These are phyloP conservation scores for Choloepus didactylus DNA, from an alignment of 2,797 vertebrate genomes.

Conservation along the genomic window DNA sequence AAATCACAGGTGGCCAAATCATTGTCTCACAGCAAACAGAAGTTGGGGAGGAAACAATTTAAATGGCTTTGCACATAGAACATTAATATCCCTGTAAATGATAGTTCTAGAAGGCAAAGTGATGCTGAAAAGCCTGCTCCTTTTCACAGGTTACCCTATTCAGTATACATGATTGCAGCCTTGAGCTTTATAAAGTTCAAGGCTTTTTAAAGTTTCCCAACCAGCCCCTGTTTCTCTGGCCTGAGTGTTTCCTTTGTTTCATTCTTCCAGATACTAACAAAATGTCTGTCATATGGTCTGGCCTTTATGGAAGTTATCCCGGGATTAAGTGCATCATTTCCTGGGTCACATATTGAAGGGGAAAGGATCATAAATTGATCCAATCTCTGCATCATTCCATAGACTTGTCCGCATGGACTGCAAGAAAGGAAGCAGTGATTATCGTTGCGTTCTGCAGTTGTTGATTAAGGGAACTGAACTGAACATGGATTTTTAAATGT, in stretches of 20 bases:
- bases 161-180: not conserved
- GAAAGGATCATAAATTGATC: rapidly evolving
- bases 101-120: not conserved
- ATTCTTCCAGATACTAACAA: not conserved
- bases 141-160: not conserved
- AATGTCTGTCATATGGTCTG: not conserved
- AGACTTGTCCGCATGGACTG: not conserved
- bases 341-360: not conserved
- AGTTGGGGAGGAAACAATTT: not conserved
- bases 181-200: not conserved
- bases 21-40: not conserved
- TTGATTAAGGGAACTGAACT: not conserved
- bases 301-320: not conserved
- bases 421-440: not conserved
- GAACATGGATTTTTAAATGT: not conserved
- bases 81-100: not conserved
- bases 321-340: not conserved
- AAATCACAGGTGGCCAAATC: not conserved
- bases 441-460: not conserved
- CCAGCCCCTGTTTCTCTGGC: not conserved
- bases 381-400: not conserved
- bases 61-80: not conserved
- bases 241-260: not conserved
- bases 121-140: not conserved
- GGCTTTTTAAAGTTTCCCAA: not conserved